phyloP scores from a whole-genome alignment of 2,113 vertebrate genomes.

The Hystrix cristata region DNA sequence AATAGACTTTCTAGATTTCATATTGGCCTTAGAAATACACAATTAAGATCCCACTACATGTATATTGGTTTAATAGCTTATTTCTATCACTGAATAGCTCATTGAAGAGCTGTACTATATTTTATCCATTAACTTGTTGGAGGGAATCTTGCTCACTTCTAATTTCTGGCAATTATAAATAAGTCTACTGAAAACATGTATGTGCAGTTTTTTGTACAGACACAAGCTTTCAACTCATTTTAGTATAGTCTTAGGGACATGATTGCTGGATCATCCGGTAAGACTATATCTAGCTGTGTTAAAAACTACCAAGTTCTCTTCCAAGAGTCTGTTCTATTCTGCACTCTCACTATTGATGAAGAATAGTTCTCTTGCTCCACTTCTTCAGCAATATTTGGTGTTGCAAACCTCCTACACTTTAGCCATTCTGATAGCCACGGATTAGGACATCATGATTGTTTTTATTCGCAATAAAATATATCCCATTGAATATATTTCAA shows the following conservation, averaged over 20 bases:
- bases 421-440: not conserved
- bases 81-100: not conserved
- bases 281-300: not conserved
- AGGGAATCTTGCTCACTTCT: not conserved
- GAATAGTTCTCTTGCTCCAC: not conserved
- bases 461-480: not conserved
- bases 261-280: not conserved
- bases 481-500: not conserved
- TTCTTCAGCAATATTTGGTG: not conserved
- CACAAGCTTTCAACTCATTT: not conserved
- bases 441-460: not conserved
- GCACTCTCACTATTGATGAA: too few relatives aligned
- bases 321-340: not conserved
- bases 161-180: not conserved
- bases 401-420: not conserved
- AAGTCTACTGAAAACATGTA: not conserved
- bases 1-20: not conserved
- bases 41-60: not conserved
- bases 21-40: not conserved
- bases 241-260: not conserved
- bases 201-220: not conserved
- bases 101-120: not conserved
- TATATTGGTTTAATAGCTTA: not conserved
- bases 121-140: not conserved
- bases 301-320: not conserved